Evolutionary conservation across 1,140 invertebrate genomes (phyloP), one percentile per base, ranked within the genome.

Genomic region (Idris sp.): DNA sequence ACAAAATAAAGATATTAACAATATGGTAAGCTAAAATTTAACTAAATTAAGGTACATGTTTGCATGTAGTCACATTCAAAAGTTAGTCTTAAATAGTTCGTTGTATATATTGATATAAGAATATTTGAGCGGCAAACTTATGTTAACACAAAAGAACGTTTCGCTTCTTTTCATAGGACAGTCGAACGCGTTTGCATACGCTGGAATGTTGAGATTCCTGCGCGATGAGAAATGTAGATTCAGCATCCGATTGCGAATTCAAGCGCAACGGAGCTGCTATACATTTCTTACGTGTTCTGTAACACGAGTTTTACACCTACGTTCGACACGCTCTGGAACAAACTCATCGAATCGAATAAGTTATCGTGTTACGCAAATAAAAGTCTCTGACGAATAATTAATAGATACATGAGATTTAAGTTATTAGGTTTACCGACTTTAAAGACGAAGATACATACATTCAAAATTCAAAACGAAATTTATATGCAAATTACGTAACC

Each of bases 151-250:
- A 54, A 46, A 28, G 28, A 36, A 64, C 40, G 31, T 31, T 46
- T 43, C 31, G 15, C 15, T 16, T 33, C 6, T 25, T 11, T 11
- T 30, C 46, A 38, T 16, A 19, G 28, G 35, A 49, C 53, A 53
- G 44, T 28, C 19, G 30, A 30, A 51, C 18, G 13, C 43, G 58
- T 73, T 73, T 73, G 68, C 69, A 73, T 73, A 73, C 53, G 44
- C 30, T 59, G 69, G 69, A 73, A 73, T 65, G 59, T 25, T 65
- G 59, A 73, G 59, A 59, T 65, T 65, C 59, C 33, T 65, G 43
- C 53, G 33, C 69, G 51, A 59, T 65, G 59, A 73, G 35, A 16
- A 65, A 36, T 9, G 35, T 19, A 40, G 51, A 72, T 64, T 72
- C 49, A 56, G 19, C 58, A 11, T 31, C 35, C 51, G 68, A 72